Percentiles rank a stretch among this genome's conserved stretches.
These are phyloP conservation scores for Nudaria mundana DNA, from an alignment of 2,888 invertebrate species.

Conservation along the genomic window DNA sequence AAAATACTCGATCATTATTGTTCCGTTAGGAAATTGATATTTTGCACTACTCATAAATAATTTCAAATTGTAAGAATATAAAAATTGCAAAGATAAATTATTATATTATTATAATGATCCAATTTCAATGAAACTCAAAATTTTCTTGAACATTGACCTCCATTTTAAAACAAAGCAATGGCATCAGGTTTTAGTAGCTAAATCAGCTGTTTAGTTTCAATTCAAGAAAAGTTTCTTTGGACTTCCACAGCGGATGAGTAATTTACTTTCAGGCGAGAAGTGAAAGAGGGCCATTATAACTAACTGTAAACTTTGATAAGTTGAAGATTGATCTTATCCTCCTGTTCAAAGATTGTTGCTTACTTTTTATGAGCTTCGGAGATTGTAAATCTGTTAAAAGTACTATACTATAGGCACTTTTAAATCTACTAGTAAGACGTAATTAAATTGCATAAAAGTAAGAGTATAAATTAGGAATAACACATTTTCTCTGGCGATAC, in stretches of 20 bases:
- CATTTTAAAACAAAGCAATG: slow-evolving; percentile 52
- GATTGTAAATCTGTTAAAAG: no score
- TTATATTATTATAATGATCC: slow-evolving; percentile 36
- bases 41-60: no score
- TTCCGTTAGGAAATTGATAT: no score
- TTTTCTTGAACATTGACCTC: slow-evolving; percentile 34
- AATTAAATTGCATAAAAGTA: no score
- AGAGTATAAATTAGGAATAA: no score
- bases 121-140: slow-evolving; percentile 51
- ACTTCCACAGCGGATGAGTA: slow-evolving; percentile 51
- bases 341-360: slow-evolving; percentile 31
- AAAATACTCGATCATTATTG: no score
- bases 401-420: no score
- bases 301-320: slow-evolving; percentile 51
- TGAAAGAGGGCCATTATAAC: slow-evolving; percentile 42
- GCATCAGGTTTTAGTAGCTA: slow-evolving; percentile 56
- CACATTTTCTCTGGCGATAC: no score
- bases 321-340: slow-evolving; percentile 54
- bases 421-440: no score
- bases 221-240: slow-evolving; percentile 59
- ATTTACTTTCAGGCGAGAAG: slow-evolving; percentile 57
- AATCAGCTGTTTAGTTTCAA: slow-evolving; percentile 70
- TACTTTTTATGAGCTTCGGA: slow-evolving; percentile 6
- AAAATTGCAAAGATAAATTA: no score
- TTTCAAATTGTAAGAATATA: no score